Percentiles rank a stretch among this genome's conserved stretches.
phyloP scores from a whole-genome alignment of 2,113 vertebrate genomes.

The Peromyscus maniculatus region DNA sequence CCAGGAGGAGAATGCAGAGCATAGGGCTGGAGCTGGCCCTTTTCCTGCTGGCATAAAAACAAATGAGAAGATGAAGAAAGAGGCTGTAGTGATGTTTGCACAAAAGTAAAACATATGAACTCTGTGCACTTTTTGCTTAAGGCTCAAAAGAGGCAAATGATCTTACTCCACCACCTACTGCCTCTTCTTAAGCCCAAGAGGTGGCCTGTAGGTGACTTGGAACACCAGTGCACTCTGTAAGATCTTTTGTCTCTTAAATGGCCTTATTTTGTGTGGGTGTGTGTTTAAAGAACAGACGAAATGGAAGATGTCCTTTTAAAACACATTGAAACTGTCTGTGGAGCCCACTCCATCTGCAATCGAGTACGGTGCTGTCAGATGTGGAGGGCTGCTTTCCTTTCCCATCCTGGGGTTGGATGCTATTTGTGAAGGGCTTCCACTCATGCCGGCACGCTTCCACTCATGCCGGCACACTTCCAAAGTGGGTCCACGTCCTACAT shows the following conservation, averaged over 20 bases:
- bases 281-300: slow-evolving; percentile 38
- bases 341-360: not conserved
- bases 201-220: not conserved
- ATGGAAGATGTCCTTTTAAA: slow-evolving; percentile 48
- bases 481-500: not conserved
- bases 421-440: not conserved
- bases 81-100: not conserved
- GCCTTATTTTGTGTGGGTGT: not conserved
- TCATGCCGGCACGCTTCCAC: not conserved
- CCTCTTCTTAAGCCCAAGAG: not conserved
- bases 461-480: not conserved
- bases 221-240: slow-evolving; percentile 37
- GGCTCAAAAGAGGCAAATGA: not conserved
- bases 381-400: not conserved
- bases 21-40: not conserved
- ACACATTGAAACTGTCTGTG: not conserved
- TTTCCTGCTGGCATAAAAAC: not conserved
- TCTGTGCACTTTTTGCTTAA: not conserved
- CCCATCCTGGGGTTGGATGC: not conserved
- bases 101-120: not conserved
- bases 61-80: slow-evolving; percentile 40
- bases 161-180: not conserved
- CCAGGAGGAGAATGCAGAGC: not conserved
- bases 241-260: slow-evolving; percentile 12
- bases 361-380: not conserved